Base-by-base conservation (phyloP, 2,888 invertebrate species). In the Portevinia maculata region DNA sequence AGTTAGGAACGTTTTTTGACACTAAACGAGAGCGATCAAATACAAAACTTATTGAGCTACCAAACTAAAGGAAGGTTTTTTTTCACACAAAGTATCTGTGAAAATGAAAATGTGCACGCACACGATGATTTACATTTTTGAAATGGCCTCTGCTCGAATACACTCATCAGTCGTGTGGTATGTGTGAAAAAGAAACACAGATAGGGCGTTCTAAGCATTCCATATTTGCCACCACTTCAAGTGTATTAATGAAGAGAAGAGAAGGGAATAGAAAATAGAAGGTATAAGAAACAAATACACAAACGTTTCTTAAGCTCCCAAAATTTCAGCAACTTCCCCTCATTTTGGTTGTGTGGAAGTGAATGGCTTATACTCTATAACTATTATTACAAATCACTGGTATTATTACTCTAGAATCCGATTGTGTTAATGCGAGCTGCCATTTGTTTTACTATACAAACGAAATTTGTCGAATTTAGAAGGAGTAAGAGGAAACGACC, bases 1-100 rank as follows among this genome's bases (percentile, higher is more conserved):
- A 87, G 87, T 88, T 89, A 87, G 88, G 89, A 88, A 88, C 88
- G 88, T 88, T 88, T 88, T 88, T 86, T 87, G 89, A 89, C 88
- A 89, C 89, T 89, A 87, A 88, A 86, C 84, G 84, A 85, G 74
- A 84, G 84, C 79, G 83, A 78, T 83, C 67, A 78, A 83, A 83
- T 62, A 73, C 78, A 73, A 78, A 83, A 83, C 83, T 78, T 71
- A 83, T 67, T 83, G 78, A 62, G 78, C 71, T 57, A 73, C 78
- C 71, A 67, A 83, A 67, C 67, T 62, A 55, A 73, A 78, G 62
- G 65, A 83, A 71, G 39, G 53, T 50, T 52, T 57, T 70, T 74
- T 53, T 67, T 62, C 62, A 73, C 67, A 70, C 57, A 48, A 70
- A 70, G 46, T 53, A 70, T 81, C 52, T 75, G 62, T 69, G 78